Conservation (phyloP, 2,113 vertebrate species). For the Pteronura brasiliensis region DNA sequence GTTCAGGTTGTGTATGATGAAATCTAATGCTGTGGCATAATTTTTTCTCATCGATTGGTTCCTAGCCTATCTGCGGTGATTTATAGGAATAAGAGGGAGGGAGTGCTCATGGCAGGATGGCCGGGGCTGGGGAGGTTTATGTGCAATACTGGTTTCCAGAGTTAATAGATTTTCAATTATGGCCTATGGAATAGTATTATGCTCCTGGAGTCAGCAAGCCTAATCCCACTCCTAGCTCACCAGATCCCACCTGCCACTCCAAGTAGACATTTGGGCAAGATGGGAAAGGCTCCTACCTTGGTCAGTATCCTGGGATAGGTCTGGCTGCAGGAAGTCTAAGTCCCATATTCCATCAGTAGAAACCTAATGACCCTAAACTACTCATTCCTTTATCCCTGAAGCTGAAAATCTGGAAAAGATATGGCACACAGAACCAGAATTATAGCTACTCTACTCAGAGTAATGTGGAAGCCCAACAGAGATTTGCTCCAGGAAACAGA, state of each 20-base stretch:
- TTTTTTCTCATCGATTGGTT: constrained; percentile 81
- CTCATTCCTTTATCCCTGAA: background rate
- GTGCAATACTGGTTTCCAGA: constrained; percentile 67
- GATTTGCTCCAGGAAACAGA: background rate
- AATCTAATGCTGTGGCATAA: constrained; percentile 80
- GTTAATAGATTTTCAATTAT: constrained; percentile 78
- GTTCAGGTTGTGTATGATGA: constrained; percentile 79
- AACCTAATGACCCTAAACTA: background rate
- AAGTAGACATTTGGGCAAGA: background rate
- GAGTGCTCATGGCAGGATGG: constrained; percentile 53
- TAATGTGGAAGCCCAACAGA: background rate
- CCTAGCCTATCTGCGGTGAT: constrained; percentile 76
- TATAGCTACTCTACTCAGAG: background rate
- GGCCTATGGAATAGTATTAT: background rate
- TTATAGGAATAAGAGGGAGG: constrained; percentile 73
- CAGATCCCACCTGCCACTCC: background rate
- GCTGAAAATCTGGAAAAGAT: constrained; percentile 22
- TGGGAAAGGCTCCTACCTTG: background rate
- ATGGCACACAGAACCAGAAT: background rate
- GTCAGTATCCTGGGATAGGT: background rate
- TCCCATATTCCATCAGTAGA: background rate
- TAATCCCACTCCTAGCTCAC: background rate
- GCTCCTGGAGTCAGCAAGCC: background rate
- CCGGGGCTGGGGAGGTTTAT: constrained; percentile 68
- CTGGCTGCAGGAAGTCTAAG: background rate